Evolutionary conservation across 2,888 invertebrate species (phyloP).

Genomic region (Prosopocoilus inquinatus): DNA sequence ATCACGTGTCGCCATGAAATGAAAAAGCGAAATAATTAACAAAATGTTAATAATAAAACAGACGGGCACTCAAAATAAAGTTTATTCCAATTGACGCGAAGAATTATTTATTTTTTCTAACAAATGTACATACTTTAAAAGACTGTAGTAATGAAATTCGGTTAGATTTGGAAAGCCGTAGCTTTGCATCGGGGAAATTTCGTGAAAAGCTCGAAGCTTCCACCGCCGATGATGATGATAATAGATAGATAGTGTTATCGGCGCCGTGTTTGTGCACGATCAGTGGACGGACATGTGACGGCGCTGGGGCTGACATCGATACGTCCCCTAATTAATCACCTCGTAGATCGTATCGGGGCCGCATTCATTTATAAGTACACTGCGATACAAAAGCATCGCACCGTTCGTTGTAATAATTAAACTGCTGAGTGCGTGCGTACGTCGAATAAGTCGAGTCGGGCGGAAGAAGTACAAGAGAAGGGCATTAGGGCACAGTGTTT

Average conservation of each 20-base stretch:
- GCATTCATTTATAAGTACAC: slow-evolving; percentile 1
- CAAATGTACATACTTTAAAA: too few species aligned
- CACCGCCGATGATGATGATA: slow-evolving; percentile 1
- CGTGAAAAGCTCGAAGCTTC: slow-evolving; percentile 21
- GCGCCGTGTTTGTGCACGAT: slow-evolving; percentile 16
- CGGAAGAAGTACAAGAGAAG: slow-evolving; percentile 40
- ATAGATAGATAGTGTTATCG: slow-evolving; percentile 21
- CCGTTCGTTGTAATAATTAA: slow-evolving; percentile 14
- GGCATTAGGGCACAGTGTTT: slow-evolving; percentile 36
- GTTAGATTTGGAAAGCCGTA: neutral
- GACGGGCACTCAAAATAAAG: too few species aligned
- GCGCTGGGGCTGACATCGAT: slow-evolving; percentile 18
- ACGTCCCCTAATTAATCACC: slow-evolving; percentile 21
- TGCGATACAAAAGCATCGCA: neutral
- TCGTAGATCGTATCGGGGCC: slow-evolving; percentile 1
- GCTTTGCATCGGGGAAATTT: neutral
- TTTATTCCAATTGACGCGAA: too few species aligned
- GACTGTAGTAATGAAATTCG: too few species aligned
- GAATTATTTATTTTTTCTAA: too few species aligned
- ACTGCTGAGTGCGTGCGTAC: slow-evolving; percentile 17
- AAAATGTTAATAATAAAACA: too few species aligned
- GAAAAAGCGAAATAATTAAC: too few species aligned
- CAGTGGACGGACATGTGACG: slow-evolving; percentile 15
- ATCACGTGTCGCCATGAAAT: too few species aligned
- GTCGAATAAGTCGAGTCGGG: slow-evolving; percentile 23